phyloP scores from a whole-genome alignment of 1,140 invertebrate genomes.

The Hetaerina americana region DNA sequence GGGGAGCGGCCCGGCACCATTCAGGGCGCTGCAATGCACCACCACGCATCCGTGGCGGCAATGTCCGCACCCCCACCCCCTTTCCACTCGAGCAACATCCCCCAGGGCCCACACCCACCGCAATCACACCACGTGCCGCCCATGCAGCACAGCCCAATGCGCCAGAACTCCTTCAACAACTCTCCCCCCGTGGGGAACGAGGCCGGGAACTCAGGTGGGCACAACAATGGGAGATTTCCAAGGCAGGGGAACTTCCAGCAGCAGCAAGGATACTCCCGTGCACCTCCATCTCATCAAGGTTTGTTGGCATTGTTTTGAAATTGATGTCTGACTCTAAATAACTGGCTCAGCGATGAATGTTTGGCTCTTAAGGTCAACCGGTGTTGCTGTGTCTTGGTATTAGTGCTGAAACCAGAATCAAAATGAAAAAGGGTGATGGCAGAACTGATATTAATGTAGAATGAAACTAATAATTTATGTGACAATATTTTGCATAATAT shows the following conservation, averaged over 20 bases:
- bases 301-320: too few species aligned
- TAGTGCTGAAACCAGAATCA: too few species aligned
- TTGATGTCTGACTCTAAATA: too few species aligned
- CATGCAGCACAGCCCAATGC: background rate
- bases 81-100: constrained; percentile 2
- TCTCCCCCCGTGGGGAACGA: background rate
- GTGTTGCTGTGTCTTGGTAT: too few species aligned
- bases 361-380: too few species aligned
- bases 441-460: too few species aligned
- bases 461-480: too few species aligned
- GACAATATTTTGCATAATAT: too few species aligned
- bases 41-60: background rate
- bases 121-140: background rate
- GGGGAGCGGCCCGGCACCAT: background rate
- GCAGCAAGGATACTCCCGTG: background rate
- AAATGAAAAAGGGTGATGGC: too few species aligned
- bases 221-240: background rate
- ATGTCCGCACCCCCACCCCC: constrained; percentile 3
- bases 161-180: background rate
- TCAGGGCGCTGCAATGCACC: background rate
- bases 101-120: constrained; percentile 5
- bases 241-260: background rate
- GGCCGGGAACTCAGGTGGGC: background rate
- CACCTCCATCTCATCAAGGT: background rate
- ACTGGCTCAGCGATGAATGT: too few species aligned